Percentiles rank a stretch among this genome's conserved stretches.
Evolutionary conservation across 2,888 invertebrate genomes (phyloP).

Genomic region (Aporophyla nigra): DNA sequence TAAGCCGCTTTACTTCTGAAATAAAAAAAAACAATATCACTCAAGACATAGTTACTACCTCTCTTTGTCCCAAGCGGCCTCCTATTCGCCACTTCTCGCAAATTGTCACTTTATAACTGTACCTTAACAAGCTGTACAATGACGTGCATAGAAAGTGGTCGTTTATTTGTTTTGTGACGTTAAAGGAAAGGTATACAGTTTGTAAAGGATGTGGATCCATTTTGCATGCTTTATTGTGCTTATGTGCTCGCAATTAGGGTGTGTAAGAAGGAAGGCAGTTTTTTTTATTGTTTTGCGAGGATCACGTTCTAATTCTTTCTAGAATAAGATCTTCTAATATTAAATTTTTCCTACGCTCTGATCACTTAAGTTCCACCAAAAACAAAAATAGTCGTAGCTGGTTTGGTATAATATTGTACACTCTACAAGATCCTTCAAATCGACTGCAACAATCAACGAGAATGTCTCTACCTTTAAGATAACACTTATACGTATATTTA

Average conservation of each 20-base stretch:
- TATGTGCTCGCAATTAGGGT: constrained; percentile 10
- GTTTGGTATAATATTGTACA: not conserved
- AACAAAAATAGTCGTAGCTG: not conserved
- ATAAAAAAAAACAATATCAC: constrained; percentile 53
- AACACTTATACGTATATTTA: no score
- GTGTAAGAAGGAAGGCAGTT: not conserved
- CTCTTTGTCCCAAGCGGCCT: constrained; percentile 47
- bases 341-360: no score
- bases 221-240: constrained; percentile 36
- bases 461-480: no score
- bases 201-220: constrained; percentile 32
- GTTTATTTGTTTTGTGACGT: constrained; percentile 54
- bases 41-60: constrained; percentile 46
- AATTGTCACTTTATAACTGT: constrained; percentile 66
- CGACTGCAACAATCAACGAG: constrained; percentile 9
- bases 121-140: constrained; percentile 67
- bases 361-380: no score
- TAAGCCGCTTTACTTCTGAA: constrained; percentile 25
- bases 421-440: not conserved
- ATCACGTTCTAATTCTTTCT: no score
- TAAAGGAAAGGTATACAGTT: constrained; percentile 20
- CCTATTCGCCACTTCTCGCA: constrained; percentile 57
- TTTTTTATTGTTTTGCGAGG: not conserved
- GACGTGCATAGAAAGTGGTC: constrained; percentile 50
- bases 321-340: no score